Evolutionary conservation across 92 coral and sea anemone species (phyloP).

Genomic region (Parazoanthus darwini): DNA sequence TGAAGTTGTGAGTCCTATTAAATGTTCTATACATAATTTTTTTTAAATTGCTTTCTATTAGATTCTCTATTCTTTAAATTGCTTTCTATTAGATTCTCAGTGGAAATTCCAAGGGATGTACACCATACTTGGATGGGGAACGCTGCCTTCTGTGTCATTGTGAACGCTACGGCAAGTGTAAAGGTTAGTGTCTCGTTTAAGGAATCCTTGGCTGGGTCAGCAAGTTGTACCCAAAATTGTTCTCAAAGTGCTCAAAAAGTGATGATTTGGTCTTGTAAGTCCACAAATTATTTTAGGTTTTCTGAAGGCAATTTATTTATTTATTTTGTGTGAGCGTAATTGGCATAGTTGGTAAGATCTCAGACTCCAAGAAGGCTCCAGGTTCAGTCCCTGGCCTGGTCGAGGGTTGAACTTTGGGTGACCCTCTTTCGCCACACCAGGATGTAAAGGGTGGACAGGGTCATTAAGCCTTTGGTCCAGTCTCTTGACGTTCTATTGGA

Average conservation of each 20-base stretch:
- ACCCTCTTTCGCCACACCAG: too few species aligned
- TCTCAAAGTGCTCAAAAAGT: not conserved
- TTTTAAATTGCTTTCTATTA: not conserved
- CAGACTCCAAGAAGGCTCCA: too few species aligned
- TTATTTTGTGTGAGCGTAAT: too few species aligned
- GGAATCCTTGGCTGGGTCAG: not conserved
- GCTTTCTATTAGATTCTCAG: constrained; percentile 20
- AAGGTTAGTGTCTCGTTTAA: constrained; percentile 7
- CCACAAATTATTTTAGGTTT: too few species aligned
- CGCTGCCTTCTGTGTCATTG: constrained; percentile 32
- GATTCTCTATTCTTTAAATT: constrained; percentile 4
- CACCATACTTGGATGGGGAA: constrained; percentile 30
- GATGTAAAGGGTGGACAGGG: too few species aligned
- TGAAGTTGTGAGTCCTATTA: not conserved
- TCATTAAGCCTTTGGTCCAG: too few species aligned
- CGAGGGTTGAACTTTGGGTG: too few species aligned
- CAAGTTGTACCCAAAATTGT: not conserved
- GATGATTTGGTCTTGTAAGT: too few species aligned
- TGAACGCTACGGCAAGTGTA: constrained; percentile 39
- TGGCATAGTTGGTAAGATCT: too few species aligned
- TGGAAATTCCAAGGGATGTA: constrained; percentile 26
- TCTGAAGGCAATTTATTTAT: too few species aligned
- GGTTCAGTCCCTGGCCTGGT: too few species aligned
- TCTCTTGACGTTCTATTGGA: too few species aligned
- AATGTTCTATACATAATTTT: not conserved